Percentiles rank a stretch among this genome's conserved stretches.
These are phyloP conservation scores for Dexiosoma caninum DNA, from an alignment of 2,888 invertebrate genomes.

Conservation along the genomic window DNA sequence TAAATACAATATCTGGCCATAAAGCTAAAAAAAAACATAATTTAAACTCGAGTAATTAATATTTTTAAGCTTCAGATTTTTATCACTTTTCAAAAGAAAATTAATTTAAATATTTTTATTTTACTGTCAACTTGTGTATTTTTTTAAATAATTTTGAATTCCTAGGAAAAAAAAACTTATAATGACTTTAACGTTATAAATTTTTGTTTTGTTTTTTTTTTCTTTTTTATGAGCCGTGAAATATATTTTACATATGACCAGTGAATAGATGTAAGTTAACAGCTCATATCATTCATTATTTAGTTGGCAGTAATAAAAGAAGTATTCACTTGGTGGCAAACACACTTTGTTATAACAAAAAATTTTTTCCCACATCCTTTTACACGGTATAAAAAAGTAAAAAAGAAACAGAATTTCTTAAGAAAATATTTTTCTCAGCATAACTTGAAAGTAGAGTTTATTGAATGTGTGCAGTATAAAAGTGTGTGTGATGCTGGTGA, in stretches of 20 bases:
- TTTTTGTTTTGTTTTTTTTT: not conserved
- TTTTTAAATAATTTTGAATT: conserved; percentile 23
- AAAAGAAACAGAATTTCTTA: not conserved
- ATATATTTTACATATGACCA: not conserved
- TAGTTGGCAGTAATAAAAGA: conserved; percentile 10
- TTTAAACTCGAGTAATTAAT: not conserved
- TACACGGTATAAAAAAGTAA: not conserved
- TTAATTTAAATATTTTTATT: not conserved
- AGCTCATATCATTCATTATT: not conserved
- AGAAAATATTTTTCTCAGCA: conserved; percentile 10
- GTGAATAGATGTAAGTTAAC: not conserved
- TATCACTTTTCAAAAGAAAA: conserved; percentile 18
- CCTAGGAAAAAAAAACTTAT: not conserved
- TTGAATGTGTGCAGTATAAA: not conserved
- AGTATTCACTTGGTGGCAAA: not conserved
- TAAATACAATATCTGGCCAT: not conserved
- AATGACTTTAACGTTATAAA: not conserved
- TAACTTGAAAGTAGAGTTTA: not conserved
- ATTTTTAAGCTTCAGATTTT: not conserved
- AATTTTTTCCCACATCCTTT: conserved; percentile 47
- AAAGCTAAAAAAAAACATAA: not conserved
- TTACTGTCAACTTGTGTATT: not conserved
- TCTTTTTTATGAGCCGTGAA: conserved; percentile 21
- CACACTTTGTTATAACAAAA: conserved; percentile 21
- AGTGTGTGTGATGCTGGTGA: conserved; percentile 10